Base-by-base conservation (phyloP, 1,140 invertebrate species). In the Drosophila willistoni region DNA sequence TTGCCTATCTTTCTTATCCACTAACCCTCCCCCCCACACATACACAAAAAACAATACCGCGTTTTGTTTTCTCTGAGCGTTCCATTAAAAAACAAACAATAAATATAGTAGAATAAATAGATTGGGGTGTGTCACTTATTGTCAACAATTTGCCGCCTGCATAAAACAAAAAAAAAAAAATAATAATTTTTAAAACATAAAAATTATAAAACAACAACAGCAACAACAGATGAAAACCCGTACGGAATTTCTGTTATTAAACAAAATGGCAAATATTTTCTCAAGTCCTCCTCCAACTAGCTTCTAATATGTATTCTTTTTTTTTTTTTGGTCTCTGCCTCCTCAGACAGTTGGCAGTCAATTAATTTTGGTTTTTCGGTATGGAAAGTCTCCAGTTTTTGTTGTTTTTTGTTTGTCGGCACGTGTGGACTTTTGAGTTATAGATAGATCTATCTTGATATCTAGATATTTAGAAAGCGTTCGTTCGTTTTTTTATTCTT, bases 181-280 rank as follows among this genome's bases (percentile, higher is more conserved):
- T 0, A 25, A 4, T 2, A 4, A 25, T 25, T 0, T 42, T 14
- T 42, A 17, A 44, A 51, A 51, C 19, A 22, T 51, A 51, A 22
- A 51, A 47, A 47, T 47, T 51, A 22, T 22, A 51, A 51, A 44
- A 51, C 17, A 51, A 22, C 13, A 51, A 22, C 13, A 22, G 19
- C 14, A 47, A 47, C 7, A 51, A 9, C 14, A 51, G 17, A 51
- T 51, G 19, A 51, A 51, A 19, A 51, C 12, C 17, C 10, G 19
- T 66, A 34, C 67, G 71, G 75, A 77, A 77, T 77, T 74, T 77
- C 61, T 70, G 62, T 66, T 73, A 61, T 76, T 72, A 59, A 34
- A 34, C 25, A 57, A 57, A 77, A 68, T 69, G 56, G 63, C 72
- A 71, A 78, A 78, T 78, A 78, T 78, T 78, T 75, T 60, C 62